Base-by-base conservation (phyloP, 2,113 vertebrate species). In the Labrus mixtus region DNA sequence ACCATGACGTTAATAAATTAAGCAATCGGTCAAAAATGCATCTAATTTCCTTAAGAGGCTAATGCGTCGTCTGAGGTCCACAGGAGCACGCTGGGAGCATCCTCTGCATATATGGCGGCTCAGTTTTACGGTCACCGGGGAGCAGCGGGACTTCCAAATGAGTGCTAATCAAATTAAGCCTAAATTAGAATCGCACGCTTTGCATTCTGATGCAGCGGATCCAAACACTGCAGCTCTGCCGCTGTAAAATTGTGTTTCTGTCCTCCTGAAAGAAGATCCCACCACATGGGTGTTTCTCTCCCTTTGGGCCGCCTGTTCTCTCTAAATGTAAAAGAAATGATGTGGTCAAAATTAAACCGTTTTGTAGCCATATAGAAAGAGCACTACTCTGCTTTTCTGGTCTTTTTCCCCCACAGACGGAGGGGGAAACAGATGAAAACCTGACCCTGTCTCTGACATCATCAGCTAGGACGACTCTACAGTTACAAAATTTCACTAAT, bases 131-230 rank as follows among this genome's bases (percentile, higher is more conserved):
- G 64, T 16, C 74, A 73, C 39, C 25, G 37, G 60, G 84, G 79
- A 82, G 79, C 69, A 81, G 33, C 62, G 60, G 64, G 51, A 82
- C 66, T 79, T 82, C 78, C 74, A 80, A 84, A 73, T 48, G 68
- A 86, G 86, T 56, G 69, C 76, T 87, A 91, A 89, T 92, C 74
- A 87, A 91, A 92, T 89, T 81, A 88, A 83, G 68, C 50, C 22
- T 12, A 78, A 83, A 91, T 80, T 78, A 76, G 57, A 90, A 87
- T 41, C 75, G 78, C 76, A 87, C 8, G 79, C 82, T 71, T 33
- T 70, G 64, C 67, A 63, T 79, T 86, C 72, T 66, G 62, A 79
- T 67, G 55, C 41, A 56, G 71, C 37, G 46, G 41, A 82, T 89
- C 63, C 72, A 77, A 87, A 86, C 70, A 74, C 51, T 62, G 69